Conservation (phyloP, 2,113 vertebrate genomes). For the Halcyon senegalensis region DNA sequence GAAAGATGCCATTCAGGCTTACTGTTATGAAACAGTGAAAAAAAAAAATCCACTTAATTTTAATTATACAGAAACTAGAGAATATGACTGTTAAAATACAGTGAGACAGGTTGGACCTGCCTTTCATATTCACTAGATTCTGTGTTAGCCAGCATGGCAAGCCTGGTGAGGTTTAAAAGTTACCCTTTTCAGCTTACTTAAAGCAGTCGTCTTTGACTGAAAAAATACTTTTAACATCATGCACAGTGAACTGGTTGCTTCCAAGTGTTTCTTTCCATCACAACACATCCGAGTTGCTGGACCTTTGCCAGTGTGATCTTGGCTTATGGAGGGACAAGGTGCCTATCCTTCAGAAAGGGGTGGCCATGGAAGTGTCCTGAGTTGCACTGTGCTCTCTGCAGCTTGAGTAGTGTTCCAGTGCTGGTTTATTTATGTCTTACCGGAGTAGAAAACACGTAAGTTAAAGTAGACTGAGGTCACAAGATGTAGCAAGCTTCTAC, state of each 20-base stretch:
- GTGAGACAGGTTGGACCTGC: background rate
- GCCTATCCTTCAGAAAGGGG: background rate
- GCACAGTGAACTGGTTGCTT: constrained; percentile 33
- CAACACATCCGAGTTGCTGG: constrained; percentile 6
- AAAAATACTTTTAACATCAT: constrained; percentile 56
- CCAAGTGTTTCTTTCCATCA: constrained; percentile 48
- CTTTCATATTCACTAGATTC: background rate
- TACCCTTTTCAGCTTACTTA: background rate
- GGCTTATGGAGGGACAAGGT: background rate
- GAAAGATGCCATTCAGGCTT: background rate
- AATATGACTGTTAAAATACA: background rate
- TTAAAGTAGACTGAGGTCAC: constrained; percentile 55
- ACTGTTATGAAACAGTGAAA: background rate
- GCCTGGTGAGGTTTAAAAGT: background rate
- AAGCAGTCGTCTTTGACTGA: constrained; percentile 19
- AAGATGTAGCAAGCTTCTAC: constrained; percentile 33
- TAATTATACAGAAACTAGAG: background rate
- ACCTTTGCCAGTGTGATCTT: background rate
- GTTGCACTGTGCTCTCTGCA: constrained; percentile 17
- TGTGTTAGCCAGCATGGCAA: background rate
- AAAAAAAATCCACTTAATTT: background rate
- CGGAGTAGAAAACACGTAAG: background rate
- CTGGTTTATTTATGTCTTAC: constrained; percentile 29
- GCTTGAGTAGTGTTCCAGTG: background rate
- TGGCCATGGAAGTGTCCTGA: constrained; percentile 7